A percentile compares a stretch with the other conserved stretches of the same genome.
Conservation (phyloP, 2,113 vertebrate species). For the Gavia stellata region DNA sequence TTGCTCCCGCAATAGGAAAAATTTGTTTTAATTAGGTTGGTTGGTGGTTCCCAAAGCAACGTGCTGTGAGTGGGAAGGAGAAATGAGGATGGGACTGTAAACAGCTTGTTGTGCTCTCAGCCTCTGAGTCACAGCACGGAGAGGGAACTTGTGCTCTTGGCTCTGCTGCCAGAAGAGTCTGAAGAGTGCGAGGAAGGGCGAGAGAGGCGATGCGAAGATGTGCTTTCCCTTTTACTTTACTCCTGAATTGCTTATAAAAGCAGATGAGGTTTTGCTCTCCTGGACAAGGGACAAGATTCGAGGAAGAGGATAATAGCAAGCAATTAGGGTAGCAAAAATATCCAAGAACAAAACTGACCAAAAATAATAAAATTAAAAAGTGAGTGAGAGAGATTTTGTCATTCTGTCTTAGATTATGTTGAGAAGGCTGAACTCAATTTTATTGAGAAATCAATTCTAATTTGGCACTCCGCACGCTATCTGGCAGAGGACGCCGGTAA, state of each 20-base stretch:
- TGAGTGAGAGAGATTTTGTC: slow-evolving; percentile 63
- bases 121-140: not conserved
- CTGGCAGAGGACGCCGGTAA: slow-evolving; percentile 68
- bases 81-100: slow-evolving; percentile 21
- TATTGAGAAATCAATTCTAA: slow-evolving; percentile 82
- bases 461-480: slow-evolving; percentile 69
- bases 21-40: slow-evolving; percentile 67
- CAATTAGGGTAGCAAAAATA: slow-evolving; percentile 50
- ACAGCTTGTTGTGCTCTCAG: slow-evolving; percentile 28
- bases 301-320: slow-evolving; percentile 33
- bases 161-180: not conserved
- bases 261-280: not conserved
- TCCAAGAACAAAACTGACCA: slow-evolving; percentile 63
- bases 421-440: slow-evolving; percentile 73
- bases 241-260: not conserved
- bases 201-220: not conserved
- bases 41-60: slow-evolving; percentile 66
- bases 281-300: slow-evolving; percentile 36
- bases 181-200: not conserved
- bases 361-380: slow-evolving; percentile 68
- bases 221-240: not conserved
- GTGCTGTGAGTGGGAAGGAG: slow-evolving; percentile 39
- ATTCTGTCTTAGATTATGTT: slow-evolving; percentile 68
- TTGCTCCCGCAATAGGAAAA: slow-evolving; percentile 61
- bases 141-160: not conserved